Evolutionary conservation across 2,797 vertebrate genomes (phyloP).

Genomic region (Danio jaintianensis): DNA sequence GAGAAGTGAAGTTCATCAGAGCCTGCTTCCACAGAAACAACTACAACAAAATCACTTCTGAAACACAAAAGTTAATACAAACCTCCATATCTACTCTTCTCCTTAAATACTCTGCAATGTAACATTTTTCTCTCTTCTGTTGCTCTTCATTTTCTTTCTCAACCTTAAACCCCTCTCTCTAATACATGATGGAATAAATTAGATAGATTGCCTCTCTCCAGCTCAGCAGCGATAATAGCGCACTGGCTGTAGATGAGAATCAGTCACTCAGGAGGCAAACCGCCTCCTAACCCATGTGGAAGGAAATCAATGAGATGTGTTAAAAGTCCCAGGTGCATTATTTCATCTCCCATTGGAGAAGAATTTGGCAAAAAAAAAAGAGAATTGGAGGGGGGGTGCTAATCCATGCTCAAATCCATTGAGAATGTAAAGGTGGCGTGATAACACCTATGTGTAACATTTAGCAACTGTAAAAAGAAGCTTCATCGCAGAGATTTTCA

Average conservation of each 20-base stretch:
- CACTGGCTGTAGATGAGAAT: conserved; percentile 77
- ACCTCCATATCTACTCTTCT: conserved; percentile 74
- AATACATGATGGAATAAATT: conserved; percentile 66
- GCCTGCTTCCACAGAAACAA: conserved; percentile 71
- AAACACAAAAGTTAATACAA: conserved; percentile 70
- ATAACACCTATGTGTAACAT: conserved; percentile 27
- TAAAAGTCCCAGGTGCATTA: conserved; percentile 61
- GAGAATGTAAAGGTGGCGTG: conserved; percentile 17
- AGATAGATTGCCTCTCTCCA: conserved; percentile 70
- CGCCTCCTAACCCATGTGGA: conserved; percentile 68
- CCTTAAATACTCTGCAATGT: conserved; percentile 66
- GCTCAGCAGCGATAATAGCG: conserved; percentile 77
- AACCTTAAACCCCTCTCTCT: conserved; percentile 55
- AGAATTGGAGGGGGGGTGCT: background rate
- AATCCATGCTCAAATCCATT: conserved; percentile 13
- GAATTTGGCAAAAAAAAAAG: conserved; percentile 25
- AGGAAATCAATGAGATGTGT: conserved; percentile 70
- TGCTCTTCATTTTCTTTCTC: conserved; percentile 23
- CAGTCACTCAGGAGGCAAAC: conserved; percentile 74
- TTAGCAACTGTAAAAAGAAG: conserved; percentile 27
- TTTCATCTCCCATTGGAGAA: conserved; percentile 62
- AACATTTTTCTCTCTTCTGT: conserved; percentile 60
- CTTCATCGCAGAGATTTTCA: conserved; percentile 34
- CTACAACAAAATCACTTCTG: conserved; percentile 74
- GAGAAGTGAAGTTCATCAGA: conserved; percentile 71